Percentiles rank a stretch among this genome's conserved stretches.
These are phyloP conservation scores for Cremastinae sp. DNA, from an alignment of 2,888 invertebrate genomes.

Conservation along the genomic window DNA sequence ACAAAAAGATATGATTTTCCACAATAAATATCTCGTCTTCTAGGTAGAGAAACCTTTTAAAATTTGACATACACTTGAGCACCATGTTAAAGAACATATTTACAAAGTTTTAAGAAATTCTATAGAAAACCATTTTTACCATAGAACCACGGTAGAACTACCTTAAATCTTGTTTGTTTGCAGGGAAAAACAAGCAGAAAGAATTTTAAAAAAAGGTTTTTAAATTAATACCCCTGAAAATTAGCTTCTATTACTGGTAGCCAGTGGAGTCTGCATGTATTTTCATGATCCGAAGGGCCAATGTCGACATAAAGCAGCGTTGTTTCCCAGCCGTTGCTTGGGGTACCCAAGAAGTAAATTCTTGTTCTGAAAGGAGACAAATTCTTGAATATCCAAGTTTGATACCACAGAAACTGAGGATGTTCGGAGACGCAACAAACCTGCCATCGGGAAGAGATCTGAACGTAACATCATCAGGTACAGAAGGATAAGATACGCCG, in stretches of 20 bases:
- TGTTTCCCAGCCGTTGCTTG: slow-evolving; percentile 94
- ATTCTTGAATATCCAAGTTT: too few relatives aligned
- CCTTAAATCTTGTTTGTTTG: not conserved
- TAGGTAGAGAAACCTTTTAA: too few relatives aligned
- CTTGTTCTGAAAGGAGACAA: slow-evolving; percentile 83
- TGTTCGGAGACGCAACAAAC: slow-evolving; percentile 62
- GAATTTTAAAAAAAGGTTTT: not conserved
- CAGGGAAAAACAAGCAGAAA: not conserved
- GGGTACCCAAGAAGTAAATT: slow-evolving; percentile 94
- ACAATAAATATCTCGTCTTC: too few relatives aligned
- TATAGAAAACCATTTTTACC: too few relatives aligned
- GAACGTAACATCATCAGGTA: slow-evolving; percentile 91
- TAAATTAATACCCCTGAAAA: slow-evolving; percentile 80
- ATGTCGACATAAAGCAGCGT: slow-evolving; percentile 93
- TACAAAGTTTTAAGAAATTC: too few relatives aligned
- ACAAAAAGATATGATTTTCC: not conserved
- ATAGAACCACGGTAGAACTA: not conserved
- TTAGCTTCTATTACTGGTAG: slow-evolving; percentile 91
- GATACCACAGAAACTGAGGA: not conserved
- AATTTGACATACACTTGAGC: too few relatives aligned
- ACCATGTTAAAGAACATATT: too few relatives aligned
- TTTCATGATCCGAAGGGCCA: slow-evolving; percentile 84
- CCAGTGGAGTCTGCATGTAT: slow-evolving; percentile 87
- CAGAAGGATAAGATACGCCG: slow-evolving; percentile 87
- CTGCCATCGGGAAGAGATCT: slow-evolving; percentile 88